Evolutionary conservation across 2,888 invertebrate species (phyloP).

Genomic region (Zhengitettix transpicula): DNA sequence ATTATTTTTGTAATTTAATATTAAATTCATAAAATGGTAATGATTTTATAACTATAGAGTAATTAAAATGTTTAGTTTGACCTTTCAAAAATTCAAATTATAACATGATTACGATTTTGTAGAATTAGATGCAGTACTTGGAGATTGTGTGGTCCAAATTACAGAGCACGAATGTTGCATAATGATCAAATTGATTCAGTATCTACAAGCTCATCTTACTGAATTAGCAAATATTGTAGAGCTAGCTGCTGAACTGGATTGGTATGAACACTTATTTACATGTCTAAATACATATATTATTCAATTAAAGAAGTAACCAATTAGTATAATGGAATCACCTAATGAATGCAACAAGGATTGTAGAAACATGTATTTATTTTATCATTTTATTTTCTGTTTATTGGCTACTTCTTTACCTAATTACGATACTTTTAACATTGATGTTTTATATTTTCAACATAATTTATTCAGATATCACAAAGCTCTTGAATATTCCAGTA

Average conservation of each 20-base stretch:
- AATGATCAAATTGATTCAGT: conserved; percentile 46
- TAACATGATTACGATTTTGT: conserved; percentile 15
- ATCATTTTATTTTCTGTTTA: no score
- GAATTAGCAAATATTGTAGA: conserved; percentile 38
- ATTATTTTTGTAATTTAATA: background rate
- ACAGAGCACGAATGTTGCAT: conserved; percentile 64
- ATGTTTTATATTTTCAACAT: no score
- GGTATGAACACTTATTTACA: conserved; percentile 26
- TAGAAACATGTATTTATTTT: no score
- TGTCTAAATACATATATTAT: no score
- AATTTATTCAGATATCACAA: no score
- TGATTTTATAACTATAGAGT: background rate
- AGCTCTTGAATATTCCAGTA: conserved; percentile 26
- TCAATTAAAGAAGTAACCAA: no score
- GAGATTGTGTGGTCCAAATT: conserved; percentile 64
- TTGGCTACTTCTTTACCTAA: no score
- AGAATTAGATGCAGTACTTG: conserved; percentile 61
- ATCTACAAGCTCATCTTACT: conserved; percentile 39
- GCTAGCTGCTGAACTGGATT: conserved; percentile 49
- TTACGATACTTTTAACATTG: no score
- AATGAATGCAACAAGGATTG: no score
- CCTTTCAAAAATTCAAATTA: conserved; percentile 2
- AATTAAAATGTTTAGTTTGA: conserved; percentile 2
- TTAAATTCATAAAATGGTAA: background rate
- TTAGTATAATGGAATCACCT: no score